phyloP scores from a whole-genome alignment of 1,140 invertebrate genomes.

The Schlechtendalia chinensis region DNA sequence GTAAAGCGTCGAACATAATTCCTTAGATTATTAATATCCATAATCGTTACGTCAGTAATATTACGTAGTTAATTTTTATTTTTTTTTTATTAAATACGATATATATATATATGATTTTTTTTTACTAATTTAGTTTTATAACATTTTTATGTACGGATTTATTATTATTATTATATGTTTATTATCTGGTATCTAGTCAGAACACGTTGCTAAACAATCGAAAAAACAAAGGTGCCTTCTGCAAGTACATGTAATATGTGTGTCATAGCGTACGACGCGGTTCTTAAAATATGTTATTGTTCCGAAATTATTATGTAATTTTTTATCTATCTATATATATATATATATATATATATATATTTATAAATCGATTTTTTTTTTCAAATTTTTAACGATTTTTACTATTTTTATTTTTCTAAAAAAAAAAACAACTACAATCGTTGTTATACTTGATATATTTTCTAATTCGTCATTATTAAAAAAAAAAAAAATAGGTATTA shows the following conservation, averaged over 20 bases:
- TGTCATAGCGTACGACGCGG: no score
- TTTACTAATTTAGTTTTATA: slow-evolving; percentile 29
- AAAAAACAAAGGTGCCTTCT: slow-evolving; percentile 36
- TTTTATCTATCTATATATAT: neutral
- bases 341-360: neutral
- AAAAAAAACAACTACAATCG: no score
- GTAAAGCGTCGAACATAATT: neutral
- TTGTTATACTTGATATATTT: neutral
- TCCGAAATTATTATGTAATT: slow-evolving; percentile 8
- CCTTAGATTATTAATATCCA: neutral
- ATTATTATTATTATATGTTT: slow-evolving; percentile 10
- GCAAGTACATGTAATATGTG: neutral
- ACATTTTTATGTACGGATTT: neutral
- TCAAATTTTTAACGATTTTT: neutral
- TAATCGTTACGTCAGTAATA: neutral
- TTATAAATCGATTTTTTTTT: neutral
- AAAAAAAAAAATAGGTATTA: neutral
- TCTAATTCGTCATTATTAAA: slow-evolving; percentile 24
- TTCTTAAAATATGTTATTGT: neutral
- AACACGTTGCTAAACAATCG: slow-evolving; percentile 28
- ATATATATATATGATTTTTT: neutral
- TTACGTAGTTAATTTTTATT: neutral
- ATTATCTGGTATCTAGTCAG: slow-evolving; percentile 42
- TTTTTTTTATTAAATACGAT: neutral
- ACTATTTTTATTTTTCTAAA: slow-evolving; percentile 5